Percentiles rank a stretch among this genome's conserved stretches.
Conservation (phyloP, 2,113 vertebrate species). For the Stegostoma tigrinum region DNA sequence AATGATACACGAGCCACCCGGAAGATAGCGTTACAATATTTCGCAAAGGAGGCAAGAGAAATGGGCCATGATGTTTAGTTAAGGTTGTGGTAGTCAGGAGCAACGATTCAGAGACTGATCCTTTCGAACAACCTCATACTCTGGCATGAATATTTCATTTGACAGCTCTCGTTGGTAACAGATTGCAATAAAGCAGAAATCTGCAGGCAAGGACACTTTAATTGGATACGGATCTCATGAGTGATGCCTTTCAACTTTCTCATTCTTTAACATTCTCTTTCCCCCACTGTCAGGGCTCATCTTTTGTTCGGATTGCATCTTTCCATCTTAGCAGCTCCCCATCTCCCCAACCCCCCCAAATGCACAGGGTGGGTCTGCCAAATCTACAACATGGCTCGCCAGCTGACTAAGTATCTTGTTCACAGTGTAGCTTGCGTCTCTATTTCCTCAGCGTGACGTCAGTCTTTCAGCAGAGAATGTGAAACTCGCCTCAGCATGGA, state of each 20-base stretch:
- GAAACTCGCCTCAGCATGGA: not conserved
- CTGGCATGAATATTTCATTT: conserved; percentile 13
- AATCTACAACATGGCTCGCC: no score
- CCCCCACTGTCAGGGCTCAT: not conserved
- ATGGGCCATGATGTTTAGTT: conserved; percentile 3
- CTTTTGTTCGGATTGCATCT: not conserved
- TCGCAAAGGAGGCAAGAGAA: not conserved
- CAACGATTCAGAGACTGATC: not conserved
- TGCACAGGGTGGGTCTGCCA: not conserved
- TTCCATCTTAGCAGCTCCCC: not conserved
- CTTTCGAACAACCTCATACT: not conserved
- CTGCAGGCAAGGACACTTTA: conserved; percentile 10
- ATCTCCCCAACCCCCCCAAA: not conserved
- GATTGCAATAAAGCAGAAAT: conserved; percentile 18
- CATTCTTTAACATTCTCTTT: not conserved
- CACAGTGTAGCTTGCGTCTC: no score
- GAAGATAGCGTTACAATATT: no score
- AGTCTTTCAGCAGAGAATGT: not conserved
- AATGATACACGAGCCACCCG: no score
- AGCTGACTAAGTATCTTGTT: not conserved
- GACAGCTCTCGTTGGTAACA: not conserved
- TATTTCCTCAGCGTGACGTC: not conserved
- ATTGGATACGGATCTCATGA: conserved; percentile 13
- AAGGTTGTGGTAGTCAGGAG: not conserved
- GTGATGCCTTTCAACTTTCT: not conserved